Evolutionary conservation across 2,888 invertebrate species (phyloP).

Genomic region (Acleris cristana): DNA sequence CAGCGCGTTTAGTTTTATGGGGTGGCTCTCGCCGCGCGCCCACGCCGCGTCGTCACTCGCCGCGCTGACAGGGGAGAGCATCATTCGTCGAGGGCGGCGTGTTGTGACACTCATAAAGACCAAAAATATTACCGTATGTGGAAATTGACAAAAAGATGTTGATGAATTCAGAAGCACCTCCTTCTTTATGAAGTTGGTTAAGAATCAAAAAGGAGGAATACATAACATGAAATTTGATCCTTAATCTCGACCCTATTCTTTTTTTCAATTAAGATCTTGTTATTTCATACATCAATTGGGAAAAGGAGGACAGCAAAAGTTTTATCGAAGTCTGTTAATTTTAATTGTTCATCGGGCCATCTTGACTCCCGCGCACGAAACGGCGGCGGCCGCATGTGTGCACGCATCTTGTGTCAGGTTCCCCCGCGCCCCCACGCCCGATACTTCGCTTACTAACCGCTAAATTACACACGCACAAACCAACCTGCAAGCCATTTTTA

Average conservation of each 20-base stretch:
- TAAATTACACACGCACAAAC: conserved; percentile 20
- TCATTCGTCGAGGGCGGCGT: conserved; percentile 1
- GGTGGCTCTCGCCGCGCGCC: conserved; percentile 45
- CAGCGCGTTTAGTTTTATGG: conserved; percentile 57
- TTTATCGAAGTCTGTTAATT: conserved; percentile 21
- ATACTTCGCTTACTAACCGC: conserved; percentile 57
- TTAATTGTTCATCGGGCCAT: conserved; percentile 5
- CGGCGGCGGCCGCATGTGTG: conserved; percentile 54
- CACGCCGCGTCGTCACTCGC: conserved; percentile 30
- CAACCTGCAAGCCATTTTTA: conserved; percentile 16
- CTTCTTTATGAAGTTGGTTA: no score
- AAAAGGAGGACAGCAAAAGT: background rate
- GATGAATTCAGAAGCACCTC: no score
- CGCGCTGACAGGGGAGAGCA: conserved; percentile 6
- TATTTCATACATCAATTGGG: background rate
- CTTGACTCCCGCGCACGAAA: conserved; percentile 18
- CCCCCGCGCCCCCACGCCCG: conserved; percentile 53
- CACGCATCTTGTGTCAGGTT: conserved; percentile 63
- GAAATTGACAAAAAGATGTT: no score
- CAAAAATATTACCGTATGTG: no score
- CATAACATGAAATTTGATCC: no score
- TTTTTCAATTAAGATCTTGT: background rate
- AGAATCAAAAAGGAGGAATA: no score
- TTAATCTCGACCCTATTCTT: no score
- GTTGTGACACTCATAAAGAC: no score